Evolutionary conservation across 53 echinoderm and acorn worm genomes (phyloP).

Genomic region (Hippasteria phrygiana): DNA sequence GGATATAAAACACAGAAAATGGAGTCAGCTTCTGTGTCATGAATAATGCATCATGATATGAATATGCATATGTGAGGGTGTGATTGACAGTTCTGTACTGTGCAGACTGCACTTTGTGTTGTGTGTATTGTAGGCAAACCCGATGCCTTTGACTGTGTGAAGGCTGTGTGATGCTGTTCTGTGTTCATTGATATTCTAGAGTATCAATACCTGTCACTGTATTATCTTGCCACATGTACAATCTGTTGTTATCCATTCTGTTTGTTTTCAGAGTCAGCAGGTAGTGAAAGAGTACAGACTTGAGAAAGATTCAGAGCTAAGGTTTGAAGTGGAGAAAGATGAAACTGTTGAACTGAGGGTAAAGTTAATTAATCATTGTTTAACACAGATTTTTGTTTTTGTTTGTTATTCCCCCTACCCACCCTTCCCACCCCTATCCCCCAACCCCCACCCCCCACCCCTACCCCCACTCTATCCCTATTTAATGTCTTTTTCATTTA

Average conservation of each 20-base stretch:
- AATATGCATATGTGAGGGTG: conserved; percentile 17
- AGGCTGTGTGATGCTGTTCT: conserved; percentile 23
- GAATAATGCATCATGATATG: conserved; percentile 1
- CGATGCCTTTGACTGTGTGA: no score
- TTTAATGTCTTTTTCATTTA: no score
- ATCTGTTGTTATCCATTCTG: no score
- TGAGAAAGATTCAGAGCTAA: conserved; percentile 84
- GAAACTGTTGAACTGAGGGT: conserved; percentile 67
- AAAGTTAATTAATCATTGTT: neutral
- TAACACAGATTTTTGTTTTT: neutral
- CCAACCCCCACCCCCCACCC: no score
- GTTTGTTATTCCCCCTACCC: no score
- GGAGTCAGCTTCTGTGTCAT: neutral
- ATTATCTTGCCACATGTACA: no score
- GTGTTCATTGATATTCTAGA: neutral
- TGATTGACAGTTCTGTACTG: conserved; percentile 21
- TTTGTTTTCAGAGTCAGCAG: conserved; percentile 42
- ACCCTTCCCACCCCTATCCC: no score
- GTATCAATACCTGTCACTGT: no score
- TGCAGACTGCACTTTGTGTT: neutral
- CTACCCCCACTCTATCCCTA: no score
- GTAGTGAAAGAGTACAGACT: conserved; percentile 76
- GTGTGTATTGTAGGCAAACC: no score
- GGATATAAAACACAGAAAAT: neutral
- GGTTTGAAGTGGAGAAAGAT: conserved; percentile 96